Percentiles rank a stretch among this genome's conserved stretches.
Conservation (phyloP, 2,113 vertebrate species). For the Monopterus albus region DNA sequence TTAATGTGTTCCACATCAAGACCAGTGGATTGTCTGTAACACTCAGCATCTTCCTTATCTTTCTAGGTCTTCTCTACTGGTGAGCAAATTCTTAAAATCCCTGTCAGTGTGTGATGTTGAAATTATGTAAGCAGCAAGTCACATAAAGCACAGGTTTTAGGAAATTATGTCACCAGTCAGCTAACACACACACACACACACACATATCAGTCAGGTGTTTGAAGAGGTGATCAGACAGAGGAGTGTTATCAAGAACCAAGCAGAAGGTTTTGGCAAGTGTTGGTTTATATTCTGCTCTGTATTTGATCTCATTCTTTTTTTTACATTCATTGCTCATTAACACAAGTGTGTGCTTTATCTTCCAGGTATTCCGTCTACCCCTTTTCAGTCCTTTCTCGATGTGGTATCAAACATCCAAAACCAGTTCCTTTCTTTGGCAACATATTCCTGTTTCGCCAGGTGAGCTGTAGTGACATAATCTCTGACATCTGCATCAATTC, state of each 20-base stretch:
- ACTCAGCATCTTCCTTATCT: constrained; percentile 75
- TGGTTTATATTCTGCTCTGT: not conserved
- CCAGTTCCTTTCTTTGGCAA: constrained; percentile 92
- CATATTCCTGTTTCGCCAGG: constrained; percentile 88
- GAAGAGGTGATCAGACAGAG: too few relatives aligned
- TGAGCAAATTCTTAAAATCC: constrained; percentile 77
- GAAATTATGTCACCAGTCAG: too few relatives aligned
- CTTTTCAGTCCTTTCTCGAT: constrained; percentile 84
- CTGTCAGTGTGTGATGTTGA: too few relatives aligned
- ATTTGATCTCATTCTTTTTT: not conserved
- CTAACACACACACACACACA: too few relatives aligned
- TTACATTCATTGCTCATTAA: not conserved
- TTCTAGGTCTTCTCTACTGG: constrained; percentile 88
- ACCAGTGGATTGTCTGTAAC: constrained; percentile 68
- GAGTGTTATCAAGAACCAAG: too few relatives aligned
- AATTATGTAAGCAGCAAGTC: too few relatives aligned
- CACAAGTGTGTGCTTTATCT: constrained; percentile 18
- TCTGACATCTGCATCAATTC: too few relatives aligned
- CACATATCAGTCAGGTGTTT: too few relatives aligned
- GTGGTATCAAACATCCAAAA: constrained; percentile 90
- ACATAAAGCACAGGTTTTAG: too few relatives aligned
- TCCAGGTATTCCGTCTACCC: constrained; percentile 89
- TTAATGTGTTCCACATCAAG: constrained; percentile 60
- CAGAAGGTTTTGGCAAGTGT: not conserved
- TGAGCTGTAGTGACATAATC: constrained; percentile 62